Evolutionary conservation across 2,113 vertebrate species (phyloP).

Genomic region (Cyrtonyx montezumae): DNA sequence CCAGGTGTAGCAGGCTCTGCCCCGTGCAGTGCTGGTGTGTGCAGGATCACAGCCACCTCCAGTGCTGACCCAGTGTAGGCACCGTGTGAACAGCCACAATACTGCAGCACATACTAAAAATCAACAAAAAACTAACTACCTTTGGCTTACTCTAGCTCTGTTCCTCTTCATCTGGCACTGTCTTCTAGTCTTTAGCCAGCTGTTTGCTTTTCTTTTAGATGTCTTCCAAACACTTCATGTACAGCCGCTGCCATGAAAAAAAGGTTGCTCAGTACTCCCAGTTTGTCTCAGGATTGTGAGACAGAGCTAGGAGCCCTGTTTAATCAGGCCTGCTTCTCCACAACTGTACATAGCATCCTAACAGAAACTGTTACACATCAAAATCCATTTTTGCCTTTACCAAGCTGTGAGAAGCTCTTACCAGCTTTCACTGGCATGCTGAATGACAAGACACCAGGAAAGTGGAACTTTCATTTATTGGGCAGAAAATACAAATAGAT

Average conservation of each 20-base stretch:
- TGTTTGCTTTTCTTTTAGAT: background rate
- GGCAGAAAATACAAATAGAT: conserved; percentile 77
- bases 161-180: background rate
- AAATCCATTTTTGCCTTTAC: background rate
- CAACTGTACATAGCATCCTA: background rate
- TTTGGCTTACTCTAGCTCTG: background rate
- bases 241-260: background rate
- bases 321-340: background rate
- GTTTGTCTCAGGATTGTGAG: background rate
- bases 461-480: conserved; percentile 84
- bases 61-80: background rate
- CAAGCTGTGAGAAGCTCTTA: background rate
- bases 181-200: background rate
- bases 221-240: background rate
- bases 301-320: background rate
- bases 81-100: too few species aligned
- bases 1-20: background rate
- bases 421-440: background rate
- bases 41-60: background rate
- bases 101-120: background rate
- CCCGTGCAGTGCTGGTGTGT: accelerated
- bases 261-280: background rate
- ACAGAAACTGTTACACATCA: background rate
- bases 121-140: background rate
- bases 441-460: background rate